A percentile compares a stretch with the other conserved stretches of the same genome.
Conservation (phyloP, 2,888 invertebrate species). For the Ophion slaviceki region DNA sequence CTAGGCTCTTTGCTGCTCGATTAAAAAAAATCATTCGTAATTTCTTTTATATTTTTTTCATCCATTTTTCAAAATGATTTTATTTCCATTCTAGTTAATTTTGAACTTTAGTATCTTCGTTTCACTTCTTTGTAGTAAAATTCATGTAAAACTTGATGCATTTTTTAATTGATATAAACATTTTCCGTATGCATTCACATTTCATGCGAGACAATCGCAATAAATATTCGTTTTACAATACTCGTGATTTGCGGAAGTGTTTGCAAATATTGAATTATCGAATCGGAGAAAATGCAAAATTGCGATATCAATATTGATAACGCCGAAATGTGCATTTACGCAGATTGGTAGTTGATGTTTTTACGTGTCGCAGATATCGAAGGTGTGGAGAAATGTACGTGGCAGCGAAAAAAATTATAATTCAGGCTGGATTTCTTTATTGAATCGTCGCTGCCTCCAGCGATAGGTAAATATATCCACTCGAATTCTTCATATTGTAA, state of each 20-base stretch:
- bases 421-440: neutral
- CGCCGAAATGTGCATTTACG: neutral
- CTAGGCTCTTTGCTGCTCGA: neutral
- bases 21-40: neutral
- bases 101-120: neutral
- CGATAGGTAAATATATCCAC: neutral
- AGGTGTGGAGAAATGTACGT: neutral
- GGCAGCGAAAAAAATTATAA: neutral
- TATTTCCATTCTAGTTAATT: neutral
- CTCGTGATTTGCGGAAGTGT: neutral
- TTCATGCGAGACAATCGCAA: neutral
- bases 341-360: neutral
- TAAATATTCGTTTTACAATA: neutral
- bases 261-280: neutral
- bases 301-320: neutral
- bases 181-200: neutral
- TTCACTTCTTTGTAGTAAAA: neutral
- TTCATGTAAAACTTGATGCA: neutral
- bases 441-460: neutral
- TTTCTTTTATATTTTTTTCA: neutral
- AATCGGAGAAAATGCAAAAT: neutral
- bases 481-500: neutral
- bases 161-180: neutral
- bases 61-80: neutral
- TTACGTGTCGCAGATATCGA: neutral